Percentiles rank a stretch among this genome's conserved stretches.
phyloP scores from a whole-genome alignment of 2,888 invertebrate genomes.

The Epistrophella euchroma region DNA sequence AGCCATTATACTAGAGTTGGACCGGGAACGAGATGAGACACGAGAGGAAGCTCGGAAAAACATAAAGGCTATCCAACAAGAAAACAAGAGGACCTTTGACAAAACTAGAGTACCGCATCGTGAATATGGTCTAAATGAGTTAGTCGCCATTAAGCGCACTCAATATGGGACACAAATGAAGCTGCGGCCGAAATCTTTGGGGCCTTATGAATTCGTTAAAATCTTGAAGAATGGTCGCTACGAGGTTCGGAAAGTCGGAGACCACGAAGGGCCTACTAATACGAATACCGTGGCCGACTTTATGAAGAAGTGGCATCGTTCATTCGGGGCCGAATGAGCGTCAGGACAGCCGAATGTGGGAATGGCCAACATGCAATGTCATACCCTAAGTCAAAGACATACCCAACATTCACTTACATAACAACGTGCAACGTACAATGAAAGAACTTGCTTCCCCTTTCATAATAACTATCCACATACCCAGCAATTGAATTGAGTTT shows the following conservation, averaged over 20 bases:
- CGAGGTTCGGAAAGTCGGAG: constrained; percentile 25
- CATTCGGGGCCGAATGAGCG: constrained; percentile 21
- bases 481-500: too few species aligned
- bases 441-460: too few species aligned
- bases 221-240: constrained; percentile 17
- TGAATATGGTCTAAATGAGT: constrained; percentile 20
- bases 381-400: too few species aligned
- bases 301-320: constrained; percentile 7
- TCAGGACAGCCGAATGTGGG: constrained; percentile 30
- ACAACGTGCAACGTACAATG: too few species aligned
- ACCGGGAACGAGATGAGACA: too few species aligned
- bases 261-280: constrained; percentile 9
- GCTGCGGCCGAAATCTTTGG: constrained; percentile 29
- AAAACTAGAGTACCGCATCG: neutral
- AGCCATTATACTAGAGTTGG: too few species aligned
- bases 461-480: too few species aligned
- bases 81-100: neutral
- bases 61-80: too few species aligned
- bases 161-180: constrained; percentile 32
- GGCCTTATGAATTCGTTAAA: constrained; percentile 21
- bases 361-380: too few species aligned
- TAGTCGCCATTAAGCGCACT: constrained; percentile 36
- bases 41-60: too few species aligned
- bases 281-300: constrained; percentile 24
- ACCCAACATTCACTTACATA: too few species aligned